Percentiles rank a stretch among this genome's conserved stretches.
phyloP scores from a whole-genome alignment of 2,113 vertebrate genomes.

The Mesitornis unicolor region DNA sequence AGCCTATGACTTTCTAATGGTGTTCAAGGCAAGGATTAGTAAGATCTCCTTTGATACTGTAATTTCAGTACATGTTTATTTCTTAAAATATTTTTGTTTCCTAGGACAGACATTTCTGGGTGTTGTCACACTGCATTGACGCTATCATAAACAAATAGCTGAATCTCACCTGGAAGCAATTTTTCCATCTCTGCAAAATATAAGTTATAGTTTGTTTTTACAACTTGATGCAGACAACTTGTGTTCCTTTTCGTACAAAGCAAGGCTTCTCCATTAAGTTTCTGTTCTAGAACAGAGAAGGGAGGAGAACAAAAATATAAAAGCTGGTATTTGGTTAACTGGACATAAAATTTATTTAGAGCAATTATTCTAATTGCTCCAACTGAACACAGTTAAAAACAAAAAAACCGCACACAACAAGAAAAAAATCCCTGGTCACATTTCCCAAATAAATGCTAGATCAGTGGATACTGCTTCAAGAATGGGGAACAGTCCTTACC shows the following conservation, averaged over 20 bases:
- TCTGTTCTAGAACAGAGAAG: not conserved
- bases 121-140: not conserved
- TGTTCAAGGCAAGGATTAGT: not conserved
- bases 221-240: not conserved
- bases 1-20: not conserved
- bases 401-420: not conserved
- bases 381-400: not conserved
- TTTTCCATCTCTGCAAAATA: not conserved
- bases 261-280: not conserved
- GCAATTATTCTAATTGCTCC: not conserved
- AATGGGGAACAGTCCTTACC: not conserved
- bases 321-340: not conserved
- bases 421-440: not conserved
- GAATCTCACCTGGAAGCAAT: not conserved
- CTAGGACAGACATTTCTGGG: not conserved
- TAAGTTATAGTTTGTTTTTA: not conserved
- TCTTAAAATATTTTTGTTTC: not conserved
- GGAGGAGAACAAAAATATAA: not conserved
- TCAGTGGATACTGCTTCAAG: not conserved
- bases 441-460: not conserved
- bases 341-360: not conserved
- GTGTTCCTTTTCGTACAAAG: not conserved
- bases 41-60: not conserved
- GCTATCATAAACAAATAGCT: not conserved
- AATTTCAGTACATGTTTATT: not conserved